A percentile compares a stretch with the other conserved stretches of the same genome.
phyloP scores from a whole-genome alignment of 1,140 invertebrate species.

The Ericerus pela region DNA sequence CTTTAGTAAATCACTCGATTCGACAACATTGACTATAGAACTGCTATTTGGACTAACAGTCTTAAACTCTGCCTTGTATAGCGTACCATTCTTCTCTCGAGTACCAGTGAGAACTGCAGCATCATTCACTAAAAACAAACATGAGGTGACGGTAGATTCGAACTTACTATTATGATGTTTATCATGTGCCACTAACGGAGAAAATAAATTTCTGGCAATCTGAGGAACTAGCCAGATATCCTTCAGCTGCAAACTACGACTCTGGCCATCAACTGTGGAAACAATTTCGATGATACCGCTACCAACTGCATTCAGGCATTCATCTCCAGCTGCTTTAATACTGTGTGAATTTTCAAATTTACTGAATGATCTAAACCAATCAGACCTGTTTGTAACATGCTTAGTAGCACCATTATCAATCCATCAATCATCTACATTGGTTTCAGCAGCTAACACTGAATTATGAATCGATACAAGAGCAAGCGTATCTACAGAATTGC shows the following conservation, averaged over 20 bases:
- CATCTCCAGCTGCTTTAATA: slow-evolving; percentile 22
- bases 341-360: slow-evolving; percentile 19
- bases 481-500: too few species aligned
- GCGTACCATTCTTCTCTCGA: slow-evolving; percentile 19
- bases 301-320: slow-evolving; percentile 21
- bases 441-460: too few species aligned
- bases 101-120: slow-evolving; percentile 21
- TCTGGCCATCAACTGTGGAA: slow-evolving; percentile 18
- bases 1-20: slow-evolving; percentile 16
- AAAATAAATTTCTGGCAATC: slow-evolving; percentile 27
- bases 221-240: slow-evolving; percentile 27
- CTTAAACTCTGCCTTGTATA: slow-evolving; percentile 22
- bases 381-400: slow-evolving; percentile 23
- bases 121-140: too few species aligned
- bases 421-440: too few species aligned
- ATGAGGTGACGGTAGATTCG: too few species aligned
- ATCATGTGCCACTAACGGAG: slow-evolving; percentile 26
- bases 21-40: slow-evolving; percentile 10
- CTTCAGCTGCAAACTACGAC: slow-evolving; percentile 18
- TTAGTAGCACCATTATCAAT: too few species aligned
- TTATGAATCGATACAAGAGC: too few species aligned
- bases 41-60: slow-evolving; percentile 18
- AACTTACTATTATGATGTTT: too few species aligned
- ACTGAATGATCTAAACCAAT: slow-evolving; percentile 23
- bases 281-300: slow-evolving; percentile 23